Evolutionary conservation across 2,888 invertebrate genomes (phyloP).

Genomic region (Ectemnius cavifrons): DNA sequence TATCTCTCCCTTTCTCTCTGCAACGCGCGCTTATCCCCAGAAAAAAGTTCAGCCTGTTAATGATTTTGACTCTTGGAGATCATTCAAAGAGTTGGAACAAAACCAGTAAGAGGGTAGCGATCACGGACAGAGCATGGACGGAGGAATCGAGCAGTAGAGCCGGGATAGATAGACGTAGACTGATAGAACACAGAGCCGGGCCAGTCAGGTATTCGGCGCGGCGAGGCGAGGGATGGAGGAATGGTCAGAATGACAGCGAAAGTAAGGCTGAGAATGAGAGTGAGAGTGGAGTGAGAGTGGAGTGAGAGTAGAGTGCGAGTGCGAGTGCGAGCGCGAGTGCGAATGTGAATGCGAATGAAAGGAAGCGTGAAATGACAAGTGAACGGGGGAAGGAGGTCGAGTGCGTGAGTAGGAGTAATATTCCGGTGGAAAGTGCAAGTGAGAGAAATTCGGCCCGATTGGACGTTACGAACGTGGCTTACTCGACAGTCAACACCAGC

Average conservation of each 20-base stretch:
- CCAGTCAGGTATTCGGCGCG: too few relatives aligned
- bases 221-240: neutral
- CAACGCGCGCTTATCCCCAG: too few relatives aligned
- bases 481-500: neutral
- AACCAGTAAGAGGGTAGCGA: too few relatives aligned
- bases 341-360: neutral
- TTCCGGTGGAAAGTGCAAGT: conserved; percentile 16
- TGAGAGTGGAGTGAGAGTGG: neutral
- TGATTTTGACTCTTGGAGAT: too few relatives aligned
- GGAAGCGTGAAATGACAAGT: neutral
- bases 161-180: too few relatives aligned
- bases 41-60: too few relatives aligned
- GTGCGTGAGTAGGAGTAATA: conserved; percentile 36
- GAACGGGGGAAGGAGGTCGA: neutral
- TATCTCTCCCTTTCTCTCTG: too few relatives aligned
- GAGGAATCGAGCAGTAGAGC: too few relatives aligned
- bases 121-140: too few relatives aligned
- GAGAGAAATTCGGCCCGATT: conserved; percentile 10
- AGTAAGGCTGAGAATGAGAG: neutral
- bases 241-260: neutral
- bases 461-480: neutral
- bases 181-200: too few relatives aligned
- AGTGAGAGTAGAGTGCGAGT: neutral
- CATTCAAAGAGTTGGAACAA: too few relatives aligned
- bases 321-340: too few relatives aligned